A percentile compares a stretch with the other conserved stretches of the same genome.
Conservation (phyloP, 2,888 invertebrate species). For the Phyllotreta striolata region DNA sequence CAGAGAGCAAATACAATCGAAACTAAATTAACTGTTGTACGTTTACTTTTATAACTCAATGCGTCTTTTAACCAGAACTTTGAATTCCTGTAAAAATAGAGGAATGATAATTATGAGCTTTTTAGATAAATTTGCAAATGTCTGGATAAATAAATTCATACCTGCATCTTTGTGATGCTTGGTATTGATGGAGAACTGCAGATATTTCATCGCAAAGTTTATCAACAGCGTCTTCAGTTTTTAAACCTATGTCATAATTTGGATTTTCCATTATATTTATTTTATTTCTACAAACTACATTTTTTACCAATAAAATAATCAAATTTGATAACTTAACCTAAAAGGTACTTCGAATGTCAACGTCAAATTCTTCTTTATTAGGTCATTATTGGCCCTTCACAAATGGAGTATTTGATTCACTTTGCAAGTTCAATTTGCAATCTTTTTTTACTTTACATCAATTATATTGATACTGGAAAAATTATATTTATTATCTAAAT, state of each 20-base stretch:
- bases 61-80: constrained; percentile 64
- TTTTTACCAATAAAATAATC: constrained; percentile 14
- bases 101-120: background rate
- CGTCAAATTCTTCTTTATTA: no score
- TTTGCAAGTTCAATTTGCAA: no score
- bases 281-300: constrained; percentile 8
- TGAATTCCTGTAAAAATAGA: constrained; percentile 58
- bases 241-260: constrained; percentile 63
- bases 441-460: no score
- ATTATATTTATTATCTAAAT: no score
- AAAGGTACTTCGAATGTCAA: background rate
- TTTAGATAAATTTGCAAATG: background rate
- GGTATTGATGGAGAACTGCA: constrained; percentile 69
- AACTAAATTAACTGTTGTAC: constrained; percentile 74
- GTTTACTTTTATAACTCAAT: constrained; percentile 65
- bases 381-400: no score
- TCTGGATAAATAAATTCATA: constrained; percentile 28
- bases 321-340: background rate
- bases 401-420: no score
- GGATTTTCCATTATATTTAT: constrained; percentile 38
- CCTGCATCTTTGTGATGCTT: constrained; percentile 60
- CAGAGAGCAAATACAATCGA: constrained; percentile 67
- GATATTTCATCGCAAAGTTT: constrained; percentile 76
- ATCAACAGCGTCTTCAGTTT: constrained; percentile 73
- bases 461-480: no score